These are phyloP conservation scores for Oenanthe melanoleuca DNA, from an alignment of 2,113 vertebrate species.

Conservation along the genomic window DNA sequence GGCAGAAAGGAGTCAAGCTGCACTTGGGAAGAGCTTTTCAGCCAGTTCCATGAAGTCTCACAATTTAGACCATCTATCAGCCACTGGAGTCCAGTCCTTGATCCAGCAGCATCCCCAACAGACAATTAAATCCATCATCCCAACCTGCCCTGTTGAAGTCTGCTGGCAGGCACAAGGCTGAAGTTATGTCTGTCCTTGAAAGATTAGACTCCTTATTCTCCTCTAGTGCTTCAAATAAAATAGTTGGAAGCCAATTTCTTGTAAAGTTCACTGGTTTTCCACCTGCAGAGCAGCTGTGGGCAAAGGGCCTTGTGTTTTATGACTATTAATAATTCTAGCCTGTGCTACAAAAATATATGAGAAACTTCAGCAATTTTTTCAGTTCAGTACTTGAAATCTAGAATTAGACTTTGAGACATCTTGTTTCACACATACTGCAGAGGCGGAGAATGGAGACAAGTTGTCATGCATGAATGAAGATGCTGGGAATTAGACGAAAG, in stretches of 20 bases:
- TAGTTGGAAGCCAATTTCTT: conserved; percentile 55
- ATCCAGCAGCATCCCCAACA: neutral
- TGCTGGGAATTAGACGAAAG: conserved; percentile 54
- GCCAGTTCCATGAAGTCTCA: neutral
- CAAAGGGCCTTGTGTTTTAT: conserved; percentile 49
- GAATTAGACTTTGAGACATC: conserved; percentile 68
- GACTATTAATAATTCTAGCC: conserved; percentile 55
- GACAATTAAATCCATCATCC: conserved; percentile 18
- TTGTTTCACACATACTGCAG: conserved; percentile 63
- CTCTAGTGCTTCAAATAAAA: conserved; percentile 46
- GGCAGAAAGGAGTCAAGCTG: conserved; percentile 20
- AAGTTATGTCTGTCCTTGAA: conserved; percentile 45
- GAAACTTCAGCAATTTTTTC: conserved; percentile 52
- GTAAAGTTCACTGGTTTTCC: conserved; percentile 20
- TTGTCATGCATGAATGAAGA: conserved; percentile 66
- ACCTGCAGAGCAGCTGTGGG: conserved; percentile 39
- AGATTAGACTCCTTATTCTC: conserved; percentile 23
- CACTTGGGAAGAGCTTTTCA: neutral
- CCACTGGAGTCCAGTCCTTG: neutral
- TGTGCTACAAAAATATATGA: conserved; percentile 20
- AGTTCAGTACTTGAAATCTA: conserved; percentile 54
- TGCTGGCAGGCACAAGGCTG: conserved; percentile 11
- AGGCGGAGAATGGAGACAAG: conserved; percentile 50
- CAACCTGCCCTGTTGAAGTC: neutral
- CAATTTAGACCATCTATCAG: conserved; percentile 14